Conservation (phyloP, 30 jellyfish, hydroid and myxozoan genomes). For the Aurelia aurita region DNA sequence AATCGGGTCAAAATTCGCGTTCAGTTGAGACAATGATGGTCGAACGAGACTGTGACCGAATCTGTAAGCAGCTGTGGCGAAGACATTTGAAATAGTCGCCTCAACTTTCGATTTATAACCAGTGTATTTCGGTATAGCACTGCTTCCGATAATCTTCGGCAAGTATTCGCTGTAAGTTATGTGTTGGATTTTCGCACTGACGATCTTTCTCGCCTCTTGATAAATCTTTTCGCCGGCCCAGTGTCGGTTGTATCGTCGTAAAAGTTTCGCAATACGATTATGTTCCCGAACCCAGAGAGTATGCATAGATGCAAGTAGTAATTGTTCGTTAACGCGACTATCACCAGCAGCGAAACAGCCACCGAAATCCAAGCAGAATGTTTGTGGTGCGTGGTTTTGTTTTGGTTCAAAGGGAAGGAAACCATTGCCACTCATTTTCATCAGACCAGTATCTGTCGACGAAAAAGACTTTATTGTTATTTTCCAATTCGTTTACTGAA, state of each 20-base stretch:
- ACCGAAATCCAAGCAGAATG: constrained; percentile 82
- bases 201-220: constrained; percentile 84
- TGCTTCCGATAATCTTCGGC: constrained; percentile 81
- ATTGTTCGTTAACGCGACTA: constrained; percentile 86
- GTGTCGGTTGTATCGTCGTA: constrained; percentile 64
- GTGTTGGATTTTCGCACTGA: constrained; percentile 81
- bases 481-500: no score
- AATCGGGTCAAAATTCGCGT: constrained; percentile 72
- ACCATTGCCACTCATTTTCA: constrained; percentile 53
- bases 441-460: constrained; percentile 68
- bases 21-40: constrained; percentile 65
- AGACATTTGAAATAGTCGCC: constrained; percentile 74
- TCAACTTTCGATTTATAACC: constrained; percentile 76
- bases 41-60: constrained; percentile 90
- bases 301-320: constrained; percentile 78
- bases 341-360: constrained; percentile 95
- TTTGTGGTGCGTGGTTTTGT: constrained; percentile 74
- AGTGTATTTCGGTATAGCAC: constrained; percentile 65
- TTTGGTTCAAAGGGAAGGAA: constrained; percentile 70
- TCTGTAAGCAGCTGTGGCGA: constrained; percentile 90
- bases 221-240: constrained; percentile 81
- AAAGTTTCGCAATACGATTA: constrained; percentile 74
- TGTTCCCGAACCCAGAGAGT: constrained; percentile 88
- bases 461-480: no score
- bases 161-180: constrained; percentile 81